Evolutionary conservation across 2,888 invertebrate species (phyloP).

Genomic region (Nebria brevicollis): DNA sequence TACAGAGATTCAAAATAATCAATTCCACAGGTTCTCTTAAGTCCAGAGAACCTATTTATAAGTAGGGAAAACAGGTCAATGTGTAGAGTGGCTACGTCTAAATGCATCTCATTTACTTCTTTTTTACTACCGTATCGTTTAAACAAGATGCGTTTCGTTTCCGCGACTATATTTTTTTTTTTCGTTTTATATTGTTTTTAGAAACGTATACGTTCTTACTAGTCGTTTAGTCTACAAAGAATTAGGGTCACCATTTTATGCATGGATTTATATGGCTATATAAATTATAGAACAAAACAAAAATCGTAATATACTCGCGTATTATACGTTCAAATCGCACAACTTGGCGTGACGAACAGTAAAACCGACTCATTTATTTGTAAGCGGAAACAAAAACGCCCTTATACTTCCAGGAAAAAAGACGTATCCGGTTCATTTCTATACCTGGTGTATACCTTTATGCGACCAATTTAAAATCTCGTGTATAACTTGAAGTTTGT

Average conservation of each 20-base stretch:
- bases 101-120: neutral
- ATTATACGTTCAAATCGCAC: too few relatives aligned
- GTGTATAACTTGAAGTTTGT: too few relatives aligned
- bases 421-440: too few relatives aligned
- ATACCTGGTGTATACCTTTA: too few relatives aligned
- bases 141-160: neutral
- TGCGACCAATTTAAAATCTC: too few relatives aligned
- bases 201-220: neutral
- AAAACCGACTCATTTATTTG: too few relatives aligned
- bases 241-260: conserved; percentile 1
- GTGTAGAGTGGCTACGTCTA: neutral
- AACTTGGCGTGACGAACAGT: too few relatives aligned
- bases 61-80: neutral
- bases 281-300: neutral
- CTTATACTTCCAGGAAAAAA: too few relatives aligned
- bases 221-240: neutral
- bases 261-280: neutral
- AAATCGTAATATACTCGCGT: too few relatives aligned
- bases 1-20: neutral
- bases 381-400: too few relatives aligned
- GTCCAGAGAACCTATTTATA: neutral
- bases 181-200: neutral
- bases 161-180: neutral
- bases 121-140: neutral
- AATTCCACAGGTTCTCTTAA: neutral